Evolutionary conservation across 2,888 invertebrate genomes (phyloP), one percentile per base, ranked within the genome.

Genomic region (Rhagium mordax): DNA sequence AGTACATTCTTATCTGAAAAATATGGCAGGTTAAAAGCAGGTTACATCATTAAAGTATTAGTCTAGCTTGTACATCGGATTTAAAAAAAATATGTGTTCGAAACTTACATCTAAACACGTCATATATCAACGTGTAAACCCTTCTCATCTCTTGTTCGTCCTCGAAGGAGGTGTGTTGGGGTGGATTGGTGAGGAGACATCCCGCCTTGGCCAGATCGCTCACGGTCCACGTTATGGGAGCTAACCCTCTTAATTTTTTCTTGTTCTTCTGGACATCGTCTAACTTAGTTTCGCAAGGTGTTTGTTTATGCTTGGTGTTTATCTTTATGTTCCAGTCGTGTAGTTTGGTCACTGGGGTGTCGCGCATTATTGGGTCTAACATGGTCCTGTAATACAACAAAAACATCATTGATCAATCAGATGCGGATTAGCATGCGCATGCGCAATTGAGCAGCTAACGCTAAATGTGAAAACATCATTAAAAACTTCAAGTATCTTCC

Each of bases 101-200:
- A n/a, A 18, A 89, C 93, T 92, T 87, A 94, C 94, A 94, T 86
- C 94, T 89, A 78, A 93, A 92, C 0, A 94, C 93, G 82, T 94
- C 94, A 85, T 94, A 94, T 78, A 94, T 92, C 41, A 94, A 89
- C 0, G 93, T 92, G 81, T 93, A 93, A 21, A 94, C 94, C 77
- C 92, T 89, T 71, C 94, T 88, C 93, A 94, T 94, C 83, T 94
- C 93, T 70, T 93, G 93, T 80, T 94, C 93, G 82, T 94, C 92
- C 1, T 84, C 84, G 79, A 92, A 92, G 15, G 86, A 81, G 0
- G 90, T 90, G 0, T 84, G 79, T 70, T 87, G 75, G 0, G 91
- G 90, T 0, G 91, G 91, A 24, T 88, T 88, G 78, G 85, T 86
- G 18, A 92, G 86, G 4, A 92, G 86, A 33, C 89, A 85, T 16